A percentile compares a stretch with the other conserved stretches of the same genome.
Conservation (phyloP, 2,888 invertebrate genomes). For the Alcis repandata region DNA sequence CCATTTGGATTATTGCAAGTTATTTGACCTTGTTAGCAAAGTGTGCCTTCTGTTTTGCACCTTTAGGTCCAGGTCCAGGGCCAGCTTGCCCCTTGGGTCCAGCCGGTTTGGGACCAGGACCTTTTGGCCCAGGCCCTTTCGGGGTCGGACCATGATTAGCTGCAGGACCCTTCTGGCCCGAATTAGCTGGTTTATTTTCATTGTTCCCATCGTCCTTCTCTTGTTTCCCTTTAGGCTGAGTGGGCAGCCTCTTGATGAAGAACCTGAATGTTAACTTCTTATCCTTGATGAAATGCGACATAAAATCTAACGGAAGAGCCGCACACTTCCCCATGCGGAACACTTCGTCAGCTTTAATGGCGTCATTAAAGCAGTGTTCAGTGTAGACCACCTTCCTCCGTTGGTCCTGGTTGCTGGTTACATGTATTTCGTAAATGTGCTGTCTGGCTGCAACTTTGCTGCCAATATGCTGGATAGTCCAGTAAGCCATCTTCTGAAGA, state of each 20-base stretch:
- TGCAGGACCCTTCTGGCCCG: no score
- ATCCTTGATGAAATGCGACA: slow-evolving; percentile 68
- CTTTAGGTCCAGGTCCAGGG: slow-evolving; percentile 28
- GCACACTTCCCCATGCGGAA: slow-evolving; percentile 72
- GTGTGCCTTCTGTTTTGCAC: slow-evolving; percentile 20
- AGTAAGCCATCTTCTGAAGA: slow-evolving; percentile 73
- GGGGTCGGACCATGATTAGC: slow-evolving; percentile 42
- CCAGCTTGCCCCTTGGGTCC: slow-evolving; percentile 21
- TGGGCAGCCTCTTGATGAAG: slow-evolving; percentile 63
- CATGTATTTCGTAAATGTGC: slow-evolving; percentile 74
- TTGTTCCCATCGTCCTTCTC: slow-evolving; percentile 39
- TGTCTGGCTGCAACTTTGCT: slow-evolving; percentile 69
- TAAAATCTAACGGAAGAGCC: slow-evolving; percentile 65
- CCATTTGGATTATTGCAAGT: neutral
- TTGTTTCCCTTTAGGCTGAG: slow-evolving; percentile 35
- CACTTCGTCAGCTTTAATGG: slow-evolving; percentile 71
- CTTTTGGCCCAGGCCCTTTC: slow-evolving; percentile 51
- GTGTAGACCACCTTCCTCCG: slow-evolving; percentile 69
- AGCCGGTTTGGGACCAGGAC: slow-evolving; percentile 38
- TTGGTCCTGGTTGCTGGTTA: slow-evolving; percentile 68
- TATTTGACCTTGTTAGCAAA: neutral
- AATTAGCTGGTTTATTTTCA: slow-evolving; percentile 39
- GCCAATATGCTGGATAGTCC: slow-evolving; percentile 76
- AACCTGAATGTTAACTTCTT: slow-evolving; percentile 69
- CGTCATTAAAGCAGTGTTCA: slow-evolving; percentile 76